These are phyloP conservation scores for Todiramphus chloris DNA, from an alignment of 2,113 vertebrate genomes.

Conservation along the genomic window DNA sequence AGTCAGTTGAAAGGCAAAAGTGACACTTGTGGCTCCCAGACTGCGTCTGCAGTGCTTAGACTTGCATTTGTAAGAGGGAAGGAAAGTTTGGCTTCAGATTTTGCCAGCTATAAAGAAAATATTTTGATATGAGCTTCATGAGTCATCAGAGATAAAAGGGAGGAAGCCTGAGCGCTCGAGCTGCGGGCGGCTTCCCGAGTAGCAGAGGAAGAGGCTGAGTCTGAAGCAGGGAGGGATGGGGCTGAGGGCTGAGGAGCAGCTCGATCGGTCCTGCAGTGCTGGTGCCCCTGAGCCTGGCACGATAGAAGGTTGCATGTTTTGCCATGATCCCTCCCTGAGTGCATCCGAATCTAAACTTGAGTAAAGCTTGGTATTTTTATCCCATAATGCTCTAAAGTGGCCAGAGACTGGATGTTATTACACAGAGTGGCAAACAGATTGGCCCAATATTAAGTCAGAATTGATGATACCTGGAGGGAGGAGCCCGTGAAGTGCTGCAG, in stretches of 20 bases:
- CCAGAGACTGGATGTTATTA: background rate
- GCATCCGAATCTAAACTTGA: rapidly evolving
- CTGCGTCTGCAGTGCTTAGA: background rate
- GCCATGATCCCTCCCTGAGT: background rate
- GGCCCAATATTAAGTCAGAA: background rate
- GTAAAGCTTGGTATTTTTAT: background rate
- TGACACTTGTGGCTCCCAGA: background rate
- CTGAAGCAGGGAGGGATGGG: rapidly evolving
- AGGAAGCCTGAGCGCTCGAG: background rate
- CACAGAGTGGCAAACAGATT: background rate
- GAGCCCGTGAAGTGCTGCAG: background rate
- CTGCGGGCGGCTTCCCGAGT: background rate
- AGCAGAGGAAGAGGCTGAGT: background rate
- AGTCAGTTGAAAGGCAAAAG: background rate
- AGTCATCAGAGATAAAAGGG: constrained; percentile 19
- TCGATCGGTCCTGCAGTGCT: rapidly evolving
- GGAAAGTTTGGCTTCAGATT: constrained; percentile 7
- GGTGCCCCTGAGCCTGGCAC: background rate
- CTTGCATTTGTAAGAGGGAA: background rate
- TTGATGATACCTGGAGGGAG: background rate
- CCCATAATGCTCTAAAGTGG: background rate
- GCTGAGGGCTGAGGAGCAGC: background rate
- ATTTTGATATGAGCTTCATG: constrained; percentile 45
- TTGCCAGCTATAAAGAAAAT: constrained; percentile 44
- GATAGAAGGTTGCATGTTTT: background rate